These are phyloP conservation scores for Cheilosia impressa DNA, from an alignment of 2,888 invertebrate genomes.

Conservation along the genomic window DNA sequence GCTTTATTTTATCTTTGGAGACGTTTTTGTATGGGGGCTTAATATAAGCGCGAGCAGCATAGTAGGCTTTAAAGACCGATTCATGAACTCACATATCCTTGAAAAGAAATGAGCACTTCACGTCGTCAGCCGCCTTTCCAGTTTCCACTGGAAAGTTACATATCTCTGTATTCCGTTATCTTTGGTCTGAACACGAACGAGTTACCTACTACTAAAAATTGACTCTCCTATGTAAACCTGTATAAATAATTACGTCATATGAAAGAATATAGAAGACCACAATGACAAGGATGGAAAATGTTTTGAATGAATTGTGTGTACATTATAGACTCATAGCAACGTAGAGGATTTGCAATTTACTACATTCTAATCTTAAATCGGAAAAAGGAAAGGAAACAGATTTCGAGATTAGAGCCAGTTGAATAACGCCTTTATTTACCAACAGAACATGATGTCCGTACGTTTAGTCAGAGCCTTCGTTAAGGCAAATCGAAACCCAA, in stretches of 20 bases:
- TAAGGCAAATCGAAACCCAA: constrained; percentile 18
- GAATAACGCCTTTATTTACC: neutral
- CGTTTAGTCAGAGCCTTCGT: constrained; percentile 23
- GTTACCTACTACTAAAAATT: no score
- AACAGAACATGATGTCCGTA: constrained; percentile 38
- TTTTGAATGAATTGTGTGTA: neutral
- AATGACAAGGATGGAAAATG: neutral
- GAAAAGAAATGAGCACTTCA: no score
- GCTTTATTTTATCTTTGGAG: no score
- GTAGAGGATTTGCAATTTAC: neutral
- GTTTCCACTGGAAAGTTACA: no score
- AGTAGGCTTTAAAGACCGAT: no score
- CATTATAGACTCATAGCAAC: neutral
- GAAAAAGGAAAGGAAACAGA: neutral
- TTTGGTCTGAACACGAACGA: no score
- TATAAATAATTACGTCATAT: neutral
- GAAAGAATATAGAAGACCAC: neutral
- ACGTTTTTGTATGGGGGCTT: no score
- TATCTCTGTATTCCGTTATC: no score
- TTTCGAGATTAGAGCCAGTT: neutral
- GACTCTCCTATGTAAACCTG: neutral
- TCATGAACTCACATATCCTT: no score
- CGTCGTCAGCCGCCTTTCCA: no score
- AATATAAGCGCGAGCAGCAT: no score
- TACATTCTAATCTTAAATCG: neutral